Percentiles rank a stretch among this genome's conserved stretches.
Conservation (phyloP, 2,113 vertebrate species). For the Strigops habroptila region DNA sequence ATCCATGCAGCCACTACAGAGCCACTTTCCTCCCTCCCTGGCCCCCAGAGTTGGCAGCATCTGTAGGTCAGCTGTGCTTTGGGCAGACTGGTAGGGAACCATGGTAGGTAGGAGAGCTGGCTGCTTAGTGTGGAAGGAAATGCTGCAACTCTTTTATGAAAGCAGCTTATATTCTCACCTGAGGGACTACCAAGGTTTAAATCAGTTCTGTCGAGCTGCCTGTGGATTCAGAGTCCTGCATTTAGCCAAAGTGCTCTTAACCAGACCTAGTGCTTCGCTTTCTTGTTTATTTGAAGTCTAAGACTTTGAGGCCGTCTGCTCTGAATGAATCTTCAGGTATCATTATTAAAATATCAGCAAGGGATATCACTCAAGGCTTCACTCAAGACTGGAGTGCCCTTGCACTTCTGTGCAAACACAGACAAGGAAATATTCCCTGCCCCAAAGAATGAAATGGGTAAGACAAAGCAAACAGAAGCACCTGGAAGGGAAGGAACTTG, state of each 20-base stretch:
- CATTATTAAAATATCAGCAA: not conserved
- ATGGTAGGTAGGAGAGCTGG: not conserved
- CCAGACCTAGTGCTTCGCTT: not conserved
- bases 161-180: not conserved
- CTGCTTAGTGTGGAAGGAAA: not conserved
- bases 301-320: not conserved
- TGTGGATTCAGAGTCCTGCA: not conserved
- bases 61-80: not conserved
- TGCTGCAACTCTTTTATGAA: not conserved
- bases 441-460: not conserved
- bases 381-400: not conserved
- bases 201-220: not conserved
- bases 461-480: constrained; percentile 18
- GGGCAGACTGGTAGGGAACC: not conserved
- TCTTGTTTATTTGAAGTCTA: not conserved
- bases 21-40: not conserved
- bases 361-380: not conserved
- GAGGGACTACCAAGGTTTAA: not conserved
- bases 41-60: not conserved
- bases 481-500: constrained; percentile 18
- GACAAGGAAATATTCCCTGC: not conserved
- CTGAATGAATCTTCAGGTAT: not conserved
- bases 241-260: not conserved
- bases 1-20: not conserved
- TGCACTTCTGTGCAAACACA: constrained; percentile 10